These are phyloP conservation scores for Calameuta filiformis DNA, from an alignment of 2,888 invertebrate genomes.

Conservation along the genomic window DNA sequence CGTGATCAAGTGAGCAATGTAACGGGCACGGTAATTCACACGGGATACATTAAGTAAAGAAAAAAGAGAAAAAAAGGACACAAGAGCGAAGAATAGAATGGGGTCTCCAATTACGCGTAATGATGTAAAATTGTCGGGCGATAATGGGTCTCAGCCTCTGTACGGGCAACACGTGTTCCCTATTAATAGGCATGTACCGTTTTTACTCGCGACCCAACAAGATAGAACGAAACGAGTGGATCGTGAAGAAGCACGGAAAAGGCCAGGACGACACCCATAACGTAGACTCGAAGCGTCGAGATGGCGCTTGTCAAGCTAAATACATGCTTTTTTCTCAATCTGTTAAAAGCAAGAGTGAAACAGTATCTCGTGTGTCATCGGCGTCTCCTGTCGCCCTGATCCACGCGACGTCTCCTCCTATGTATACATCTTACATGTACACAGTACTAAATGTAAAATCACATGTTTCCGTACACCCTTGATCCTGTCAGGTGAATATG, in stretches of 20 bases:
- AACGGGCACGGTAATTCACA: not conserved
- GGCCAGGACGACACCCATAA: not conserved
- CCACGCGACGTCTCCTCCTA: not conserved
- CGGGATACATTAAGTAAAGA: not conserved
- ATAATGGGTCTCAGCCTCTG: slow-evolving; percentile 42
- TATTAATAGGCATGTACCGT: slow-evolving; percentile 49
- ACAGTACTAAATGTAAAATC: not conserved
- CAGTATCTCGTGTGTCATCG: slow-evolving; percentile 14
- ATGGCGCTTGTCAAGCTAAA: slow-evolving; percentile 48
- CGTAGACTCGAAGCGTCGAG: slow-evolving; percentile 24
- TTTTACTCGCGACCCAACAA: slow-evolving; percentile 35
- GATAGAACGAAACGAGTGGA: slow-evolving; percentile 5
- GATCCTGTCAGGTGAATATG: not conserved
- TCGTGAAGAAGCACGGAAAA: not conserved
- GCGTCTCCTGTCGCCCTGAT: not conserved
- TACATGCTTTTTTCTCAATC: slow-evolving; percentile 34
- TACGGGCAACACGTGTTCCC: slow-evolving; percentile 48
- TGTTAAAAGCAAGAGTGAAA: slow-evolving; percentile 47
- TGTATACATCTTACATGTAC: not conserved
- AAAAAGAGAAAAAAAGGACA: not conserved
- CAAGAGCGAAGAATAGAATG: slow-evolving; percentile 16
- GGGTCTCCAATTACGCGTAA: slow-evolving; percentile 52
- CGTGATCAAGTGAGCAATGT: not conserved
- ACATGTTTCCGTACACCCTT: not conserved
- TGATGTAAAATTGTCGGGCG: slow-evolving; percentile 55